Conservation (phyloP, 2,797 vertebrate genomes). For the Enteromius viviparus region DNA sequence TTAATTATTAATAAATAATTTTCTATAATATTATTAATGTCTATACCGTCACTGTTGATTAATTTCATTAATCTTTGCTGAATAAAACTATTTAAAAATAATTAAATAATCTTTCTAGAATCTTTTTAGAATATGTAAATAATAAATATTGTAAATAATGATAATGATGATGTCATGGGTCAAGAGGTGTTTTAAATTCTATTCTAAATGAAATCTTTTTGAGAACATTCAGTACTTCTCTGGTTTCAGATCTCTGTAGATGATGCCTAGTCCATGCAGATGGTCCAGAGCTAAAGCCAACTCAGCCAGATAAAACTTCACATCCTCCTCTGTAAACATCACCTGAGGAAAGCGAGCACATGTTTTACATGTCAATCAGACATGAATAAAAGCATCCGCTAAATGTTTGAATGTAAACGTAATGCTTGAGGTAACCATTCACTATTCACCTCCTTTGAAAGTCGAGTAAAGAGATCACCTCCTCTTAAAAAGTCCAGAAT, state of each 20-base stretch:
- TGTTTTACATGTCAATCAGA: not conserved
- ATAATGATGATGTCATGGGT: not conserved
- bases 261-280: constrained; percentile 92
- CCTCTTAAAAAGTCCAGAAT: constrained; percentile 98
- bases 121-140: not conserved
- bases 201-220: not conserved
- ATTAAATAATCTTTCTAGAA: not conserved
- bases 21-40: not conserved
- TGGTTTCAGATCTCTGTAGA: constrained; percentile 96
- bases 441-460: constrained; percentile 93
- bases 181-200: not conserved
- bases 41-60: not conserved
- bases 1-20: not conserved
- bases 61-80: not conserved
- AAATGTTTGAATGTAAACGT: not conserved
- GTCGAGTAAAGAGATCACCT: constrained; percentile 97
- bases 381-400: not conserved
- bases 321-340: constrained; percentile 97
- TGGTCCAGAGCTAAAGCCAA: constrained; percentile 93
- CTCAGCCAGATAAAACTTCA: constrained; percentile 97
- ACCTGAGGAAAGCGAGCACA: constrained; percentile 75
- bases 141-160: not conserved
- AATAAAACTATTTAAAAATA: not conserved
- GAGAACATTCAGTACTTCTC: constrained; percentile 81
- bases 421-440: not conserved